Evolutionary conservation across 2,113 vertebrate genomes (phyloP).

Genomic region (Poeciliopsis prolifica): DNA sequence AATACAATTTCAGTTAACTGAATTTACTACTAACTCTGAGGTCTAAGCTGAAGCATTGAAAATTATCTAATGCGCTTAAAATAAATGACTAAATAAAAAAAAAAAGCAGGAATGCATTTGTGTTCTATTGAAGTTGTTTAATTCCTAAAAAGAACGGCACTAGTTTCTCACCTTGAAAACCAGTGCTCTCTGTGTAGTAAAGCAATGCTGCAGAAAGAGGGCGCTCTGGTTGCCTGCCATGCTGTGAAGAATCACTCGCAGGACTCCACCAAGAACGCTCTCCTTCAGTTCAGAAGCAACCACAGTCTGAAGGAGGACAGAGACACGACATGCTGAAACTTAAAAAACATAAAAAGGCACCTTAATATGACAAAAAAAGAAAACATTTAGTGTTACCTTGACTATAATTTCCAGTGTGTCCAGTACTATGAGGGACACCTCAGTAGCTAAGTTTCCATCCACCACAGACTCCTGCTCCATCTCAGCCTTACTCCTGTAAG

Average conservation of each 20-base stretch:
- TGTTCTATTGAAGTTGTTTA: background rate
- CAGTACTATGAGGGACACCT: conserved; percentile 87
- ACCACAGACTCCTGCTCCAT: conserved; percentile 90
- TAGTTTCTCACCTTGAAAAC: conserved; percentile 84
- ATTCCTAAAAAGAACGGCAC: background rate
- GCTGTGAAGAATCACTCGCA: conserved; percentile 88
- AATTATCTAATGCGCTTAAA: background rate
- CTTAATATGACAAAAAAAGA: background rate
- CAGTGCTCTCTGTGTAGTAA: conserved; percentile 89
- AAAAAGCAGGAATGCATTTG: too few species aligned
- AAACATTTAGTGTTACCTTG: conserved; percentile 77
- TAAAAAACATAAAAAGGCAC: background rate
- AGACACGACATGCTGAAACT: background rate
- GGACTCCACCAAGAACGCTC: conserved; percentile 85
- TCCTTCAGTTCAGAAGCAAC: conserved; percentile 89
- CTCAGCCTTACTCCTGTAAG: conserved; percentile 85
- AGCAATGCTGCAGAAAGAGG: conserved; percentile 90
- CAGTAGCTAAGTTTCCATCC: conserved; percentile 90
- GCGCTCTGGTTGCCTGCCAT: conserved; percentile 90
- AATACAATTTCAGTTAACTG: background rate
- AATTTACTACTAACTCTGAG: background rate
- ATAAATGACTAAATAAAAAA: background rate
- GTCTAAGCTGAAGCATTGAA: background rate
- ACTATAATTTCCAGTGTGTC: conserved; percentile 91
- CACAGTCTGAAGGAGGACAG: conserved; percentile 82